Conservation (phyloP, 2,797 vertebrate genomes). For the Parauchenoglanis punctatus region DNA sequence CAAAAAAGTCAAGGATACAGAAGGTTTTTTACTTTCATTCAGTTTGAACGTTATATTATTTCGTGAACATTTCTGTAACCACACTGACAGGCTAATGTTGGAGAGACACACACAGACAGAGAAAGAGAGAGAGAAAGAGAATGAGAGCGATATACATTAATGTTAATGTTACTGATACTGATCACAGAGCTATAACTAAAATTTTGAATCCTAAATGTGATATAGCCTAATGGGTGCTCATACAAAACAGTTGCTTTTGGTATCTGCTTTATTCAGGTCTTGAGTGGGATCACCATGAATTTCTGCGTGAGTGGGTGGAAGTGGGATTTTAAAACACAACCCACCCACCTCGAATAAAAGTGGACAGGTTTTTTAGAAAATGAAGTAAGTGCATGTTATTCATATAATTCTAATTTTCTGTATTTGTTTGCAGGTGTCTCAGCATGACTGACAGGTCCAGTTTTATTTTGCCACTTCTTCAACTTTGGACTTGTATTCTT, state of each 20-base stretch:
- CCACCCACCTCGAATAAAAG: not conserved
- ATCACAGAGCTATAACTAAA: not conserved
- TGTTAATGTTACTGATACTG: not conserved
- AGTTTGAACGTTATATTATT: not conserved
- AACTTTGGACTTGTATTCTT: no score
- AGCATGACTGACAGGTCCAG: slow-evolving; percentile 62
- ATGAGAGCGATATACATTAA: not conserved
- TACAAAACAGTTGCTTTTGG: not conserved
- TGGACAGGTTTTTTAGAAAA: no score
- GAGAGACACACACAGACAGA: not conserved
- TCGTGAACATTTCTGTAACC: no score
- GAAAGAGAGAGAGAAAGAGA: not conserved
- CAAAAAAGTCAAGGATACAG: not conserved
- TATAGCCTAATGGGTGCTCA: not conserved
- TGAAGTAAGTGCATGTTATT: not conserved
- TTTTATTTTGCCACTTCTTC: slow-evolving; percentile 56
- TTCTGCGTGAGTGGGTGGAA: not conserved
- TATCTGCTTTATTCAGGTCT: not conserved
- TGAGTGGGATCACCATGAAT: not conserved
- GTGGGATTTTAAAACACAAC: not conserved
- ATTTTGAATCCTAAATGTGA: not conserved
- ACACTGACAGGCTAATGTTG: not conserved
- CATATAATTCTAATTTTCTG: not conserved
- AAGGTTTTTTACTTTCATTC: not conserved
- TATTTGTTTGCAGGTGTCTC: slow-evolving; percentile 47